These are phyloP conservation scores for Nyleta sp. DNA, from an alignment of 2,888 invertebrate genomes.

Conservation along the genomic window DNA sequence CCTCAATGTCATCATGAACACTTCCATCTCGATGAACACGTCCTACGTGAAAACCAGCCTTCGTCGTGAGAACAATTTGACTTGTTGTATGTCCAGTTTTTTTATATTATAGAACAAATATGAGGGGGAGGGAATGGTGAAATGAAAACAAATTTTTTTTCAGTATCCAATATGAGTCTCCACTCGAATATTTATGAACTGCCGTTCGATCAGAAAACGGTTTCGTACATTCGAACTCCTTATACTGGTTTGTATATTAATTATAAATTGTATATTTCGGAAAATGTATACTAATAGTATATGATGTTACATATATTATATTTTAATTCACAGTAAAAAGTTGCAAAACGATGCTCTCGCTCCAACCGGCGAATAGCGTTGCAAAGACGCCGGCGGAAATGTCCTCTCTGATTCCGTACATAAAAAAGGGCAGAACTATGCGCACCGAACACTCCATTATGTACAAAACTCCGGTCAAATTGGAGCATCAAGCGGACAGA, in stretches of 20 bases:
- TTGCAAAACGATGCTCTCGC: slow-evolving; percentile 77
- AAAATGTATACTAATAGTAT: no score
- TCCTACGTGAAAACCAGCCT: slow-evolving; percentile 69
- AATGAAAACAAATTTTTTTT: slow-evolving; percentile 8
- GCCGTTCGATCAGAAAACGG: slow-evolving; percentile 70
- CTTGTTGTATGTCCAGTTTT: slow-evolving; percentile 62
- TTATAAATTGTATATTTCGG: no score
- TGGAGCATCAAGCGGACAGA: slow-evolving; percentile 40
- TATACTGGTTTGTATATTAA: slow-evolving; percentile 77
- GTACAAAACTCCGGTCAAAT: slow-evolving; percentile 77
- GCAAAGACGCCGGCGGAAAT: slow-evolving; percentile 73
- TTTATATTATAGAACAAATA: no score
- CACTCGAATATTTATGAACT: slow-evolving; percentile 69
- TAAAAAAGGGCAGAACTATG: slow-evolving; percentile 76
- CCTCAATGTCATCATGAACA: slow-evolving; percentile 75
- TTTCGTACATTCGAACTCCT: slow-evolving; percentile 78
- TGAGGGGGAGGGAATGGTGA: no score
- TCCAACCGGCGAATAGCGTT: slow-evolving; percentile 76
- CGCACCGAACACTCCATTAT: slow-evolving; percentile 78
- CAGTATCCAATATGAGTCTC: slow-evolving; percentile 71
- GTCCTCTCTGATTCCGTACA: slow-evolving; percentile 78
- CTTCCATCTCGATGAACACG: slow-evolving; percentile 71
- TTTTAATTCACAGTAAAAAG: slow-evolving; percentile 73
- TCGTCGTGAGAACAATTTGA: slow-evolving; percentile 71
- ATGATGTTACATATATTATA: not conserved